These are phyloP conservation scores for Drosophila paracracens DNA, from an alignment of 2,888 invertebrate species.

Conservation along the genomic window DNA sequence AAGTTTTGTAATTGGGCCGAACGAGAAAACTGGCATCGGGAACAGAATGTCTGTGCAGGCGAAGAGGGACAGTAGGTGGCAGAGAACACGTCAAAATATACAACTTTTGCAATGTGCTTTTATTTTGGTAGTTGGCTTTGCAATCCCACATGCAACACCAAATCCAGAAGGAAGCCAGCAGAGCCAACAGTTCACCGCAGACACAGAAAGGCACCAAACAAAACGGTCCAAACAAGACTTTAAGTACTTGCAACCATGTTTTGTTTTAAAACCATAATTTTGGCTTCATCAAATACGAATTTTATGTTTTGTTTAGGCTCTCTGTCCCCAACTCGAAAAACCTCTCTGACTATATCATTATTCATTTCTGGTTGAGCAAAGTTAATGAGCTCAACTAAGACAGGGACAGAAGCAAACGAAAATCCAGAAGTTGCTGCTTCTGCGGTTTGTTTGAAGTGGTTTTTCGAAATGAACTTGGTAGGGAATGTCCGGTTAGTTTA, in stretches of 20 bases:
- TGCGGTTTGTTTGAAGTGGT: slow-evolving; percentile 50
- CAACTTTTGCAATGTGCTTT: slow-evolving; percentile 37
- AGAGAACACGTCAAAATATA: slow-evolving; percentile 15
- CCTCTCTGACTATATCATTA: slow-evolving; percentile 39
- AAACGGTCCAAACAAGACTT: slow-evolving; percentile 19
- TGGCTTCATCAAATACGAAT: slow-evolving; percentile 35
- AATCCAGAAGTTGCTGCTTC: slow-evolving; percentile 7
- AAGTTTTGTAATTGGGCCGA: slow-evolving; percentile 52
- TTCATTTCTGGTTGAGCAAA: slow-evolving; percentile 55
- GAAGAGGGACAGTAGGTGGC: not conserved
- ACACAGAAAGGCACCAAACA: slow-evolving; percentile 1
- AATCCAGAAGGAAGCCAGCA: slow-evolving; percentile 16
- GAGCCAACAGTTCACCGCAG: not conserved
- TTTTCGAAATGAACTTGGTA: slow-evolving; percentile 39
- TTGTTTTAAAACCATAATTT: slow-evolving; percentile 42
- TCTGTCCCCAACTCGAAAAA: not conserved
- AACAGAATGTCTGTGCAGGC: not conserved
- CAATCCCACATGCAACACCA: slow-evolving; percentile 16
- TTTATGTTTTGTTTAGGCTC: not conserved
- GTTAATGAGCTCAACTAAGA: slow-evolving; percentile 52
- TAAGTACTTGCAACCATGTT: slow-evolving; percentile 21
- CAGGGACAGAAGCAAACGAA: not conserved
- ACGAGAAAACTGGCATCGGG: slow-evolving; percentile 3
- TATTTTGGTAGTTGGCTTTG: slow-evolving; percentile 8
- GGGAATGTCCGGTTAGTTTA: slow-evolving; percentile 26